phyloP scores from a whole-genome alignment of 1,140 invertebrate species.

The Diplogasteroides magnus region DNA sequence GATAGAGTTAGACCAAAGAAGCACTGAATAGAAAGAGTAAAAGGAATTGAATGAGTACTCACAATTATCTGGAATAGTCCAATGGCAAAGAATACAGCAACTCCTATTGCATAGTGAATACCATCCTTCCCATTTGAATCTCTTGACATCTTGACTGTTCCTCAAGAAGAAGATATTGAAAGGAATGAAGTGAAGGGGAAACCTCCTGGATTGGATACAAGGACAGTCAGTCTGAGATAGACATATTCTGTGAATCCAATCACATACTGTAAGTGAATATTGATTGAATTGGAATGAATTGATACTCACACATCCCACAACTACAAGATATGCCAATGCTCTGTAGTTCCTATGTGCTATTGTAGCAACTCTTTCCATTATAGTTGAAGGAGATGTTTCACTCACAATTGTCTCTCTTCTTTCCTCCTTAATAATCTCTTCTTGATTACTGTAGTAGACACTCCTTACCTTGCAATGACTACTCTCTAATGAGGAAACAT shows the following conservation, averaged over 20 bases:
- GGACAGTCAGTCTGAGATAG: slow-evolving; percentile 16
- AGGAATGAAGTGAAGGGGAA: background rate
- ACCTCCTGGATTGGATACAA: background rate
- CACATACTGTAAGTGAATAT: slow-evolving; percentile 18
- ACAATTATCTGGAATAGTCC: slow-evolving; percentile 24
- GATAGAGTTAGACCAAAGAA: slow-evolving; percentile 28
- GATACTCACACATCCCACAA: slow-evolving; percentile 18
- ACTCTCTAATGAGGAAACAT: background rate
- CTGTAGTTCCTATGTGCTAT: slow-evolving; percentile 21
- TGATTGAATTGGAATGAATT: background rate
- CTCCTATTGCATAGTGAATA: slow-evolving; percentile 21
- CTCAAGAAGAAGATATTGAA: background rate
- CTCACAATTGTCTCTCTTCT: too few relatives aligned
- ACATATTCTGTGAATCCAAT: slow-evolving; percentile 28
- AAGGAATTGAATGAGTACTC: slow-evolving; percentile 2
- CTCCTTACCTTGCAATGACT: too few relatives aligned
- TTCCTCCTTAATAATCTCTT: too few relatives aligned
- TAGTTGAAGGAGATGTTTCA: background rate
- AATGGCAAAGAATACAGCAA: slow-evolving; percentile 19
- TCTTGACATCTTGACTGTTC: background rate
- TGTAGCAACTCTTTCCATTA: slow-evolving; percentile 16
- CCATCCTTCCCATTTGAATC: slow-evolving; percentile 23
- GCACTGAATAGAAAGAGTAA: slow-evolving; percentile 11
- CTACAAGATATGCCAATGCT: slow-evolving; percentile 21
- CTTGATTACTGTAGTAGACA: too few relatives aligned